These are phyloP conservation scores for Lampris incognitus DNA, from an alignment of 2,113 vertebrate species.

Conservation along the genomic window DNA sequence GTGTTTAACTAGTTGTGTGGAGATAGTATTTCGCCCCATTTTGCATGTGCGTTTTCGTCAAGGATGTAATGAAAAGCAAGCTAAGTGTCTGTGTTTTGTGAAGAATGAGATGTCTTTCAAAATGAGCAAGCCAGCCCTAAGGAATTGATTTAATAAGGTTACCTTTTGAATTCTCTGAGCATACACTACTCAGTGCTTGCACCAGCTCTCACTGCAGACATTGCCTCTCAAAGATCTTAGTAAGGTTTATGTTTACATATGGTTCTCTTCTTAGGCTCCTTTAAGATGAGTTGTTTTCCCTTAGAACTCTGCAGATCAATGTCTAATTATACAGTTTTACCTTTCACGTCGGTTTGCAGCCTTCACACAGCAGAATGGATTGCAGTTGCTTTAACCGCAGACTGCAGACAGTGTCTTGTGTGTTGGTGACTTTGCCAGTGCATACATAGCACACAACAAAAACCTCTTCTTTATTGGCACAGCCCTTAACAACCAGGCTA, in stretches of 20 bases:
- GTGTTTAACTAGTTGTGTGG: constrained; percentile 71
- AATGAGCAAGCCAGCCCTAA: constrained; percentile 36
- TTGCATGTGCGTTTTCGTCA: constrained; percentile 35
- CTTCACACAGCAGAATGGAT: constrained; percentile 26
- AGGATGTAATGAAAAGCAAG: constrained; percentile 57
- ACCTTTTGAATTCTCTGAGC: constrained; percentile 16
- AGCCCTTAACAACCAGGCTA: constrained; percentile 45
- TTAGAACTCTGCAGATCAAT: constrained; percentile 60
- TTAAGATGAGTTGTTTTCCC: constrained; percentile 55
- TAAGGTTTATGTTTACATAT: constrained; percentile 26
- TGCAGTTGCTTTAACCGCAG: constrained; percentile 27
- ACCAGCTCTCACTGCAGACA: not conserved
- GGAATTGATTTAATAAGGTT: constrained; percentile 21
- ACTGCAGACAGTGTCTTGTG: constrained; percentile 48
- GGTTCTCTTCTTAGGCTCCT: constrained; percentile 28
- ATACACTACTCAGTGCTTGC: not conserved
- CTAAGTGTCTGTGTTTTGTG: constrained; percentile 44
- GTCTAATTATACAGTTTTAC: constrained; percentile 62
- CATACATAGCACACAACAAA: constrained; percentile 47
- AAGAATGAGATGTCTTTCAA: constrained; percentile 38
- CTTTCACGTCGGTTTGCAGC: constrained; percentile 46
- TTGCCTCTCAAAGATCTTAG: constrained; percentile 14
- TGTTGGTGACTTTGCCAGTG: constrained; percentile 40
- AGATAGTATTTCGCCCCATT: constrained; percentile 51
- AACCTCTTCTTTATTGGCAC: constrained; percentile 47